A percentile compares a stretch with the other conserved stretches of the same genome.
Conservation (phyloP, 2,797 vertebrate species). For the Discoglossus pictus region DNA sequence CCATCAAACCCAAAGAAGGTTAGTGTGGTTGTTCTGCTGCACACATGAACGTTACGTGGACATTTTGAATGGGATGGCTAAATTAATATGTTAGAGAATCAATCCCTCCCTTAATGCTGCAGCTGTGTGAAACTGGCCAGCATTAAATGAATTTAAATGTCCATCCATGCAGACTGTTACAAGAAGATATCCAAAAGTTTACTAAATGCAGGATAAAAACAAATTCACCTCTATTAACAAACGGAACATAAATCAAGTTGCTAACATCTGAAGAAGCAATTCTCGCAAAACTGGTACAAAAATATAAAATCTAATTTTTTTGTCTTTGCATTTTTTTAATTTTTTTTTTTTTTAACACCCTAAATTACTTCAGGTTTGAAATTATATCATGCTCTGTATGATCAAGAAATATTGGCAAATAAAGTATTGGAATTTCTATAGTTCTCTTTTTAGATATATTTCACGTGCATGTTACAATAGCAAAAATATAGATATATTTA, state of each 20-base stretch:
- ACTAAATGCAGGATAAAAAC: slow-evolving; percentile 44
- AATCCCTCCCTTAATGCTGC: no score
- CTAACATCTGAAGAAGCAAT: slow-evolving; percentile 75
- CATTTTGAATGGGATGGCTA: no score
- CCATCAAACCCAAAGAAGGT: no score
- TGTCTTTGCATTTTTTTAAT: slow-evolving; percentile 57
- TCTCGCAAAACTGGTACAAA: slow-evolving; percentile 87
- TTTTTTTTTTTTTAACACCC: slow-evolving; percentile 14
- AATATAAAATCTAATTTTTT: slow-evolving; percentile 87
- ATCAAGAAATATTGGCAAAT: slow-evolving; percentile 81
- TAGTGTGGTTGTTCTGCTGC: no score
- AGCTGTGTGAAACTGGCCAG: no score
- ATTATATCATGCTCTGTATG: slow-evolving; percentile 81
- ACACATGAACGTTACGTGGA: no score
- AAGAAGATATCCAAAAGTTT: neutral
- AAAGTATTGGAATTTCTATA: slow-evolving; percentile 82
- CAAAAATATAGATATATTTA: slow-evolving; percentile 64
- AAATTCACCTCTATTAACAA: slow-evolving; percentile 21
- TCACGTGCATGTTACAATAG: slow-evolving; percentile 83
- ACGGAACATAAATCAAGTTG: slow-evolving; percentile 23
- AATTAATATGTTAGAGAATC: no score
- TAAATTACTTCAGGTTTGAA: slow-evolving; percentile 63
- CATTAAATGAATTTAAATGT: neutral
- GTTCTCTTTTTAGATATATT: slow-evolving; percentile 80
- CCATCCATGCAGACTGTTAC: neutral